These are phyloP conservation scores for Patella caerulea DNA, from an alignment of 2,888 invertebrate genomes.

Conservation along the genomic window DNA sequence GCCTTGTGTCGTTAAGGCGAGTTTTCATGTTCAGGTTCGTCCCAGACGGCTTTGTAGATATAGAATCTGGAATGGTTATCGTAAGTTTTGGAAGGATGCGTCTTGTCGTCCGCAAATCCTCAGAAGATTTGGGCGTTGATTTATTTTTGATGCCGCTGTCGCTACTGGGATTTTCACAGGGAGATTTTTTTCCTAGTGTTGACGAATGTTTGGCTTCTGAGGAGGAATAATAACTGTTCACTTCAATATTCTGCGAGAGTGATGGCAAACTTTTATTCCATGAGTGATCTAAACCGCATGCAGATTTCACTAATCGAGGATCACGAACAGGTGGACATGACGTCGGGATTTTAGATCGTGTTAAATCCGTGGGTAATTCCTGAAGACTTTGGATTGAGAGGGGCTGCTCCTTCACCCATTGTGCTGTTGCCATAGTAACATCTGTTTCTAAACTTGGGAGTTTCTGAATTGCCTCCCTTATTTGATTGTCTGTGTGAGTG, in stretches of 20 bases:
- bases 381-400: slow-evolving; percentile 34
- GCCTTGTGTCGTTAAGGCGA: slow-evolving; percentile 32
- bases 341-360: not conserved
- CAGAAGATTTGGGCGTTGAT: not conserved
- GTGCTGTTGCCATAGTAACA: slow-evolving; percentile 24
- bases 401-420: slow-evolving; percentile 53
- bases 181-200: not conserved
- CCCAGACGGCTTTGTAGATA: not conserved
- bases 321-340: slow-evolving; percentile 35
- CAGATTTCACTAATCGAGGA: slow-evolving; percentile 17
- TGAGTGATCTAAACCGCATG: slow-evolving; percentile 13
- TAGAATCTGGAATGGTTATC: slow-evolving; percentile 20
- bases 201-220: not conserved
- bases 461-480: slow-evolving; percentile 10
- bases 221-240: too few relatives aligned
- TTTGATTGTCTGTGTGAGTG: not conserved
- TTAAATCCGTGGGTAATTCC: slow-evolving; percentile 25
- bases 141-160: not conserved
- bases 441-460: slow-evolving; percentile 21
- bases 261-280: slow-evolving; percentile 40
- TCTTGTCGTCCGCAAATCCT: slow-evolving; percentile 2
- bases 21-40: not conserved
- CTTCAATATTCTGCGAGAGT: not conserved
- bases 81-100: slow-evolving; percentile 28
- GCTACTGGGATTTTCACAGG: not conserved